Conservation (phyloP, 23 tunicate species). For the Styela plicata region DNA sequence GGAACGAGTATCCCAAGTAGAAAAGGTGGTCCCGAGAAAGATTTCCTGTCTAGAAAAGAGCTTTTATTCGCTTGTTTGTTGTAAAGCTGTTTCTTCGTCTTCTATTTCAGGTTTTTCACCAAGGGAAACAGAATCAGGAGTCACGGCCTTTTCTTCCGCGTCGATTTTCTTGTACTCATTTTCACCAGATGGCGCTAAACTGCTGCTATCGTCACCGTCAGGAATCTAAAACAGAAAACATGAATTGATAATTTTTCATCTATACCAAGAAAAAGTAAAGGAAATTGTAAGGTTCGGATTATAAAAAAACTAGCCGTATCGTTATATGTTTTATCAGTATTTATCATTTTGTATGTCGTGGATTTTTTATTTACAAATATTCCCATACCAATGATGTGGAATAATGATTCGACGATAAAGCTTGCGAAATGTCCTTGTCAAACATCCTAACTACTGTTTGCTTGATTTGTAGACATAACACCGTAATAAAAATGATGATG, state of each 20-base stretch:
- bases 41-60: not conserved
- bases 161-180: slow-evolving; percentile 2
- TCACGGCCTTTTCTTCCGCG: not conserved
- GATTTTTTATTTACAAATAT: too few species aligned
- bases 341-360: not conserved
- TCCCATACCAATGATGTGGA: not conserved
- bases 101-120: not conserved
- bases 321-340: not conserved
- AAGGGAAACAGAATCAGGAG: not conserved
- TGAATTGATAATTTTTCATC: not conserved
- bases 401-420: not conserved
- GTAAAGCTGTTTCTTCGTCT: not conserved
- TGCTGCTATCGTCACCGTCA: not conserved
- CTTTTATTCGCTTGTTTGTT: not conserved
- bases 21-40: not conserved
- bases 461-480: too few species aligned
- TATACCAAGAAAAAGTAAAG: too few species aligned
- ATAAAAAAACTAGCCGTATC: not conserved
- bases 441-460: too few species aligned
- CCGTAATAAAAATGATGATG: too few species aligned
- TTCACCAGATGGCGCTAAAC: slow-evolving; percentile 15
- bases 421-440: too few species aligned
- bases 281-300: too few species aligned
- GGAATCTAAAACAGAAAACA: not conserved
- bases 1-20: not conserved